phyloP scores from a whole-genome alignment of 2,797 vertebrate species.

The Chromobotia macracanthus region DNA sequence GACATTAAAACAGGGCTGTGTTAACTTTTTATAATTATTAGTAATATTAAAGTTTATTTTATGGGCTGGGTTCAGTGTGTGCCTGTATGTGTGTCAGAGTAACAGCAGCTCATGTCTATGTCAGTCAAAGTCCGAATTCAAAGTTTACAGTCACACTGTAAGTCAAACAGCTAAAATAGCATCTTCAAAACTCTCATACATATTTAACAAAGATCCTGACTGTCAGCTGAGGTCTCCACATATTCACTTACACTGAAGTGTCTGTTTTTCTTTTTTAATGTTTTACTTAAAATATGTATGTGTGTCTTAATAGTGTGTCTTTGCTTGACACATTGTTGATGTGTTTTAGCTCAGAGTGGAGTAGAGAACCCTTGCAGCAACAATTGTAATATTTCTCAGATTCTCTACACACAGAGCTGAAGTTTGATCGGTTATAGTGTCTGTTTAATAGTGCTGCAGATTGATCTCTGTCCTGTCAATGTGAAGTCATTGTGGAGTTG shows the following conservation, averaged over 20 bases:
- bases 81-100: background rate
- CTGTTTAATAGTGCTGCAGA: background rate
- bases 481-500: background rate
- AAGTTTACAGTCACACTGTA: background rate
- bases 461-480: background rate
- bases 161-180: constrained; percentile 30
- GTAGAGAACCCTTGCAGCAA: no score
- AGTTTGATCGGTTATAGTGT: background rate
- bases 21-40: background rate
- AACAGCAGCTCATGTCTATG: background rate
- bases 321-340: background rate
- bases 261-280: background rate
- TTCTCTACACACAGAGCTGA: background rate
- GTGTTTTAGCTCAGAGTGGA: background rate
- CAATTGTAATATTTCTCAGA: background rate
- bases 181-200: constrained; percentile 31
- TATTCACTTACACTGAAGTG: background rate
- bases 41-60: no score
- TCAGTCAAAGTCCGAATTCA: background rate
- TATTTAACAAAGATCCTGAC: constrained; percentile 30
- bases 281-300: no score
- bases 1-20: no score
- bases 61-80: background rate
- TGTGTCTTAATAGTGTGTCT: no score
- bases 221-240: background rate